Evolutionary conservation across 2,888 invertebrate species (phyloP), one percentile per base, ranked within the genome.

Genomic region (Xestoiulus laeticollis): DNA sequence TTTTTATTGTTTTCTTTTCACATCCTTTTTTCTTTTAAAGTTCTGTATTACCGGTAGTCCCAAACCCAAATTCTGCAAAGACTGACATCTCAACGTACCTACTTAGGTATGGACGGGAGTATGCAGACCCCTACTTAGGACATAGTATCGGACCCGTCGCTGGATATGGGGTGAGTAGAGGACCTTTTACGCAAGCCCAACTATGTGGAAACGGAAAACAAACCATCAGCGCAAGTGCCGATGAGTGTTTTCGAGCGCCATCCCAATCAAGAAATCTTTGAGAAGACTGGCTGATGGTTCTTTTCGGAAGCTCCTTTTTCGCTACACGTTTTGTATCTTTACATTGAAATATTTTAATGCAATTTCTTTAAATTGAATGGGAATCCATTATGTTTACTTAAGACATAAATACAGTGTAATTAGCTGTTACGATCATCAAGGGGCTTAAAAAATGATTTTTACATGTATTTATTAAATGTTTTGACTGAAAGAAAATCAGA

Each of bases 141-240:
- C 98, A 98, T 93, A 96, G 97, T 91, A 98, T 98, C 92, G 98
- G 98, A 92, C 98, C 98, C 91, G 96, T 98, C 91, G 96, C 98
- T 90, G 98, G 98, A 92, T 98, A 98, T 93, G 98, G 98, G 95
- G 98, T 98, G 94, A 95, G 95, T 92, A 83, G 78, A 78, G 30
- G 30, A 32, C 78, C 26, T 30, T 30, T 78, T 3, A 78, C 26
- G 16, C 26, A 32, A 26, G 22, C 78, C 78, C 78, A 5, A 30
- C 78, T 78, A 26, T 68, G 26, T 68, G 30, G 78, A 78, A 30
- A 30, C 30, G 12, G 78, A 48, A 48, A 48, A 16, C 26, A 14
- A 78, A 78, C 78, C 78, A 78, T 32, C 78, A 5, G 12, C 68
- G 68, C 68, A 22, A 68, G 78, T 30, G 30, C 30, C 4, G 78